Evolutionary conservation across 2,888 invertebrate genomes (phyloP).

Genomic region (Lepidochrysops patricia): DNA sequence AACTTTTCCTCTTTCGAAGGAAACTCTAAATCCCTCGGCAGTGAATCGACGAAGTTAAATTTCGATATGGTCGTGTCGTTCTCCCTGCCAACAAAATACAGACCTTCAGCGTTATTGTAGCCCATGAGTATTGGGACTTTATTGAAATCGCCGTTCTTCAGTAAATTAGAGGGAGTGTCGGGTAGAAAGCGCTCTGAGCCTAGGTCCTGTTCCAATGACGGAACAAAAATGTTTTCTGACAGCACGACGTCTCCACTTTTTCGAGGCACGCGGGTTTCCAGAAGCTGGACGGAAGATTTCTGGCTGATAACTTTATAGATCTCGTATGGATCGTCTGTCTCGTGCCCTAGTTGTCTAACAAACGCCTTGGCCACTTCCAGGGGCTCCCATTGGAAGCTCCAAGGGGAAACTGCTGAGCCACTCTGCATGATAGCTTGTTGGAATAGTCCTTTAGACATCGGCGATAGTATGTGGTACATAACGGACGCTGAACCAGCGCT

Average conservation of each 20-base stretch:
- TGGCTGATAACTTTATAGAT: conserved; percentile 42
- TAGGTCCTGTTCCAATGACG: conserved; percentile 48
- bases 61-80: conserved; percentile 48
- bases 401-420: conserved; percentile 54
- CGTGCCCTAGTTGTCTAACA: conserved; percentile 41
- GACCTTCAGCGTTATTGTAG: conserved; percentile 55
- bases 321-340: conserved; percentile 40
- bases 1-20: conserved; percentile 35
- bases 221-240: conserved; percentile 61
- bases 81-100: conserved; percentile 57
- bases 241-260: conserved; percentile 45
- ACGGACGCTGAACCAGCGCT: conserved; percentile 63
- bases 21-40: conserved; percentile 51
- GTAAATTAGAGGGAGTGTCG: conserved; percentile 48
- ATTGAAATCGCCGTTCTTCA: conserved; percentile 38
- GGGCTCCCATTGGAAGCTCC: conserved; percentile 58
- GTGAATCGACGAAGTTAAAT: conserved; percentile 40
- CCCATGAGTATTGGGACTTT: conserved; percentile 57
- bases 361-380: conserved; percentile 42
- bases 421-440: conserved; percentile 59
- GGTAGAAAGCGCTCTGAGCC: conserved; percentile 40
- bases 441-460: conserved; percentile 54
- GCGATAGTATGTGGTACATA: conserved; percentile 50
- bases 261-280: conserved; percentile 48
- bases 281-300: conserved; percentile 35